Evolutionary conservation across 2,797 vertebrate genomes (phyloP).

Genomic region (Orientallactaga sibirica): DNA sequence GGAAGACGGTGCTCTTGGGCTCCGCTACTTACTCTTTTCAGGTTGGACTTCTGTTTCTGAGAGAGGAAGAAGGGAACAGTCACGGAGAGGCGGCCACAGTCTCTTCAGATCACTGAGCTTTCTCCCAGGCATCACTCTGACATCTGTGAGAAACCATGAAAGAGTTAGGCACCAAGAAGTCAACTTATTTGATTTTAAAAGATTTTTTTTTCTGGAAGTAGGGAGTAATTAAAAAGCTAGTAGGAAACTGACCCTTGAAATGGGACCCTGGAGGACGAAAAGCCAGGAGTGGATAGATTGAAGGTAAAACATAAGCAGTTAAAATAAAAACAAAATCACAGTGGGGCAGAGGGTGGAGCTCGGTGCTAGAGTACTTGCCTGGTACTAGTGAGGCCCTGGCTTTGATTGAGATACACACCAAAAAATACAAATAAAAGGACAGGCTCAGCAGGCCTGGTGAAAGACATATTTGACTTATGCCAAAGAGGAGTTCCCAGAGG

Average conservation of each 20-base stretch:
- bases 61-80: neutral
- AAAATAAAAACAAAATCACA: neutral
- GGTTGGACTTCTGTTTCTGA: neutral
- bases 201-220: neutral
- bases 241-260: neutral
- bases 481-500: neutral
- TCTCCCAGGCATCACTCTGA: neutral
- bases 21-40: neutral
- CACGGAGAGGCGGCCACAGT: neutral
- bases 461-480: neutral
- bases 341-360: neutral
- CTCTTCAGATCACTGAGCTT: neutral
- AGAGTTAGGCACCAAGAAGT: constrained; percentile 3
- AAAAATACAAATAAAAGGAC: no score
- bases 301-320: neutral
- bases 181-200: neutral
- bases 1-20: neutral
- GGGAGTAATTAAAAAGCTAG: neutral
- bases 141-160: neutral
- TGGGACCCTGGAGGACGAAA: no score
- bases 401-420: no score
- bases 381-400: neutral
- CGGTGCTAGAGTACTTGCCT: neutral
- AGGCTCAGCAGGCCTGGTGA: neutral
- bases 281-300: neutral